Evolutionary conservation across 1,140 invertebrate genomes (phyloP).

Genomic region (Listronotus oregonensis): DNA sequence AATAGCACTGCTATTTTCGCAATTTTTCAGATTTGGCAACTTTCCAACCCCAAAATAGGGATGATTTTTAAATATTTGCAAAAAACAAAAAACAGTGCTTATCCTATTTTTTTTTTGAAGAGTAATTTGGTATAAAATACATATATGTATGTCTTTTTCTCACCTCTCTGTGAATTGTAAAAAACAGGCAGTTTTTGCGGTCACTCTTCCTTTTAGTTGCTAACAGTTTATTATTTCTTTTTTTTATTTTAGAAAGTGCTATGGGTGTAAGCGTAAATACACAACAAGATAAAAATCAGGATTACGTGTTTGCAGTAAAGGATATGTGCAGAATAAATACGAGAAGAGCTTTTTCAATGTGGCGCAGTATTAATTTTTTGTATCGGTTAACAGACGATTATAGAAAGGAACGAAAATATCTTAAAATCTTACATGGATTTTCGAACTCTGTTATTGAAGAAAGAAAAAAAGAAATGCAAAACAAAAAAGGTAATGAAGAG

Average conservation of each 20-base stretch:
- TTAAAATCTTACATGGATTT: conserved; percentile 58
- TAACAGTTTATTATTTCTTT: no score
- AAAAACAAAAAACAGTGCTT: no score
- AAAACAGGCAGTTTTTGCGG: no score
- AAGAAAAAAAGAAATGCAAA: conserved; percentile 48
- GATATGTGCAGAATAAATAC: background rate
- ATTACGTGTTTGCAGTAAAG: conserved; percentile 19
- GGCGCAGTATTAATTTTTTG: background rate
- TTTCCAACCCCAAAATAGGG: no score
- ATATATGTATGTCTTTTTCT: no score
- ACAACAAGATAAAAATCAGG: conserved; percentile 9
- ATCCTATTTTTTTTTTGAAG: no score
- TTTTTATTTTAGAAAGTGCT: conserved; percentile 23
- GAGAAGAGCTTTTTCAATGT: conserved; percentile 1
- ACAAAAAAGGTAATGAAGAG: conserved; percentile 12
- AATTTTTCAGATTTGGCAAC: no score
- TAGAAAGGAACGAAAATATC: conserved; percentile 50
- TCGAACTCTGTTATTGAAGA: conserved; percentile 57
- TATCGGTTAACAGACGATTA: conserved; percentile 17
- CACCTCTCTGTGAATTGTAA: no score
- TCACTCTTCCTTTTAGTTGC: no score
- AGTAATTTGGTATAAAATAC: no score
- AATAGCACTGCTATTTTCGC: no score
- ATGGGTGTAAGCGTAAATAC: conserved; percentile 23
- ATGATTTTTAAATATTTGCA: no score